These are phyloP conservation scores for Tenthredo mesomela DNA, from an alignment of 2,888 invertebrate genomes.

Conservation along the genomic window DNA sequence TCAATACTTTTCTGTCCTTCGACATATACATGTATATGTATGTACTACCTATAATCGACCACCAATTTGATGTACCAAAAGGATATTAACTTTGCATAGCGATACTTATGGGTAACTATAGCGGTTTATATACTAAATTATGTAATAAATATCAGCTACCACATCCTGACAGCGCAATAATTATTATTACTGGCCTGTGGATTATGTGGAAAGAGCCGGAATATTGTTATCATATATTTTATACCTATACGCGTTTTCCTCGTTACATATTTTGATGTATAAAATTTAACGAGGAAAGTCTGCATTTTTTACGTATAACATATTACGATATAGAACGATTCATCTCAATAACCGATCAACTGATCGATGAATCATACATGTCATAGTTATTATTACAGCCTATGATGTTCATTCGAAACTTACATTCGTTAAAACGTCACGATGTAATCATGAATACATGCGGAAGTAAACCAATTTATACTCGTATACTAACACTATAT, in stretches of 20 bases:
- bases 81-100: neutral
- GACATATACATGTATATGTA: neutral
- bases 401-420: neutral
- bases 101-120: neutral
- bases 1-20: constrained; percentile 25
- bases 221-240: constrained; percentile 1
- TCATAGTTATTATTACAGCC: constrained; percentile 47
- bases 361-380: constrained; percentile 19
- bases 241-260: neutral
- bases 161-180: neutral
- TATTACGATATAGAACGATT: too few species aligned
- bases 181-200: neutral
- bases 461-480: constrained; percentile 31
- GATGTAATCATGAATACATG: constrained; percentile 24
- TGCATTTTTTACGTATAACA: too few species aligned
- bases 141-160: constrained; percentile 14
- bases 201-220: constrained; percentile 1
- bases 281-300: neutral
- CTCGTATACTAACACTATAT: neutral
- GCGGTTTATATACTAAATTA: constrained; percentile 4
- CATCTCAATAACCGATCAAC: neutral
- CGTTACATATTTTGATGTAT: neutral
- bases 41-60: neutral
- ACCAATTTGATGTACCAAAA: neutral
- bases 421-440: neutral